Evolutionary conservation across 2,113 vertebrate genomes (phyloP), one percentile per base, ranked within the genome.

Genomic region (Thymallus thymallus): DNA sequence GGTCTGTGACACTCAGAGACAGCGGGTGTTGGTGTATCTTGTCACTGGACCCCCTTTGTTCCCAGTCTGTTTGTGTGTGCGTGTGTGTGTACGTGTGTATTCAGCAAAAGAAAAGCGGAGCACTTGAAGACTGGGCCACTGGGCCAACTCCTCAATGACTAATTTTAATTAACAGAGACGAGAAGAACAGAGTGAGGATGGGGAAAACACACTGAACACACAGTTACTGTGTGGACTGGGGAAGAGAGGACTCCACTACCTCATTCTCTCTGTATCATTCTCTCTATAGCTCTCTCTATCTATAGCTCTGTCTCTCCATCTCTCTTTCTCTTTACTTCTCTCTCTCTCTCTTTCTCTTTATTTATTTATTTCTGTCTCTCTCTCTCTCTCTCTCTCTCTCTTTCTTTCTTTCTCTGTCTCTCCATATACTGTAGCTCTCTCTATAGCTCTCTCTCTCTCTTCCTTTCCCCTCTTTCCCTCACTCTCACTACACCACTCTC

Each of bases 81-180:
- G 23, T 20, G 29, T 76, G 80, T n/a, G 18, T 2, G 1, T 58
- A 20, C 9, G 20, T 14, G 14, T 87, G 18, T 85, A 77, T 86
- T 74, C 85, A 61, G 76, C 69, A 76, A 83, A 88, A 85, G 84
- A 89, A 87, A 87, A 86, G 81, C 76, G 75, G 73, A 72, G 79
- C 82, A 85, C 83, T 84, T 79, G 46, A 81, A 71, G 83, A 81
- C 51, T 4, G 73, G 77, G 81, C 89, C 81, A 83, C 5, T 22
- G 85, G 85, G 86, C 85, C 51, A 68, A 62, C 76, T 70, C 75
- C 84, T 88, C 88, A 80, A 75, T 85, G 85, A 86, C 80, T 90
- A 80, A 81, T 69, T 86, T 88, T 85, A 86, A 90, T 89, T 85
- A 86, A 84, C 80, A 82, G 76, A 75, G 81, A 78, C 73, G 71